Evolutionary conservation across 2,113 vertebrate genomes (phyloP).

Genomic region (Pachyramphus minor): DNA sequence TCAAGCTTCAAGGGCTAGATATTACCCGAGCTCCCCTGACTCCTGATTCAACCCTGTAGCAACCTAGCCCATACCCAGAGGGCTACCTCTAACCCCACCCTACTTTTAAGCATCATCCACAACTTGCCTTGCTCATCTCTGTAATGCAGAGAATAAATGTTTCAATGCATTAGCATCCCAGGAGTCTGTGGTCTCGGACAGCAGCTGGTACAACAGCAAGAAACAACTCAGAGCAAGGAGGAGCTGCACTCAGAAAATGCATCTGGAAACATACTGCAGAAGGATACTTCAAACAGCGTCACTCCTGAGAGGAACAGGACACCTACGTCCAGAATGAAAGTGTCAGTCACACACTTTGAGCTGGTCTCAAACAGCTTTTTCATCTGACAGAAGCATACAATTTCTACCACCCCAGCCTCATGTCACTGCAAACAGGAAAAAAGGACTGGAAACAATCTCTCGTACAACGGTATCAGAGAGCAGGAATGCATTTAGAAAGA

Average conservation of each 20-base stretch:
- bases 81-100: not conserved
- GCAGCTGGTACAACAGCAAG: not conserved
- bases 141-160: not conserved
- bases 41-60: not conserved
- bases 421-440: not conserved
- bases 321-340: fast-evolving
- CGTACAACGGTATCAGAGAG: not conserved
- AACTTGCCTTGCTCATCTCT: not conserved
- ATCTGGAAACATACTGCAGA: not conserved
- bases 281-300: not conserved
- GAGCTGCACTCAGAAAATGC: not conserved
- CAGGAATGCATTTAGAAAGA: not conserved
- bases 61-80: not conserved
- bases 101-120: not conserved
- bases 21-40: not conserved
- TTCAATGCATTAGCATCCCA: not conserved
- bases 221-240: not conserved
- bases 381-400: not conserved
- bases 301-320: not conserved
- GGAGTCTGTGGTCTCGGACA: not conserved
- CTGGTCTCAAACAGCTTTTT: not conserved
- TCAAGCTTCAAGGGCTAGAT: not conserved
- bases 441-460: not conserved
- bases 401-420: not conserved
- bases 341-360: not conserved